Conservation (phyloP, 2,797 vertebrate species). For the Myotis vivesi region DNA sequence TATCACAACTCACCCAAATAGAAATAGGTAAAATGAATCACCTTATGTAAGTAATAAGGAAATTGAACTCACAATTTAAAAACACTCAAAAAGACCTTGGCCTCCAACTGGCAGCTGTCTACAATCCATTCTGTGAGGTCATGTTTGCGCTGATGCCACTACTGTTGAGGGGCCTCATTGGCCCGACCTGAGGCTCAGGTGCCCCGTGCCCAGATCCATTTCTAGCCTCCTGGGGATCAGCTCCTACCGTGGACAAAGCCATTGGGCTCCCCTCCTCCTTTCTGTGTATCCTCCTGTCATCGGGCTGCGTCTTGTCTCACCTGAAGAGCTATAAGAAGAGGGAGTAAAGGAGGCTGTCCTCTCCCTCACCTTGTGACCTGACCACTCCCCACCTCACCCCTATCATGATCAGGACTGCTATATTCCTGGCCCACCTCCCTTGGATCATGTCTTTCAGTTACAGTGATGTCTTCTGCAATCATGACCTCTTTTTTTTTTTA, state of each 20-base stretch:
- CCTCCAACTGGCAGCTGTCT: too few species aligned
- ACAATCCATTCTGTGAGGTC: too few species aligned
- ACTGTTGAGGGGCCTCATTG: too few species aligned
- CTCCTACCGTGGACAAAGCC: constrained; percentile 64
- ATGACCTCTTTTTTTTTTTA: not conserved
- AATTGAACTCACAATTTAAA: not conserved
- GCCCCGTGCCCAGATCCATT: too few species aligned
- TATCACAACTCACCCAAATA: not conserved
- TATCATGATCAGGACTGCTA: not conserved
- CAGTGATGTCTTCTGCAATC: constrained; percentile 17
- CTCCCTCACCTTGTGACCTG: not conserved
- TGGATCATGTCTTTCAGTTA: constrained; percentile 35
- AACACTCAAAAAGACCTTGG: not conserved
- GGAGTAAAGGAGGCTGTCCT: constrained; percentile 66
- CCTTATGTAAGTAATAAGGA: not conserved
- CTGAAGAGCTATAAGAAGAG: constrained; percentile 88
- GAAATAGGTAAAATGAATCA: not conserved
- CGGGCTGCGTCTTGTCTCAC: constrained; percentile 88
- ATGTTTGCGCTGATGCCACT: too few species aligned
- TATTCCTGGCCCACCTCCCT: not conserved
- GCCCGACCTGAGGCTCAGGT: too few species aligned
- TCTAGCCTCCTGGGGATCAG: too few species aligned
- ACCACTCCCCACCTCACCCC: not conserved
- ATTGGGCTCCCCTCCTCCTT: constrained; percentile 79
- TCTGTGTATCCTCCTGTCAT: constrained; percentile 82